A percentile compares a stretch with the other conserved stretches of the same genome.
These are phyloP conservation scores for Cetonia aurata DNA, from an alignment of 2,888 invertebrate species.

Conservation along the genomic window DNA sequence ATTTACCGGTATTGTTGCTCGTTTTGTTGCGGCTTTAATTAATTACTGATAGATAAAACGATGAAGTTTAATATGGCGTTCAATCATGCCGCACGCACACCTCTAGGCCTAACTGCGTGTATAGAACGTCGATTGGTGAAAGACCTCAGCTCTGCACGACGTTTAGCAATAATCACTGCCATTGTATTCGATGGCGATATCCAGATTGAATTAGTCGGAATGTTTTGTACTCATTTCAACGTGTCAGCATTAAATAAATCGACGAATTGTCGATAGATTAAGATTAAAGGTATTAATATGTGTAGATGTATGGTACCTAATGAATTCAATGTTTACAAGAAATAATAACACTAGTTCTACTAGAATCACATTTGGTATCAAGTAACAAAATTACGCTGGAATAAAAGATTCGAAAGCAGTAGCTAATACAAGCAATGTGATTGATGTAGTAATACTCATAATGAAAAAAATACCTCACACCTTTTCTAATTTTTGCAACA, in stretches of 20 bases:
- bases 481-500: too few relatives aligned
- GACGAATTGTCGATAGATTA: constrained; percentile 1
- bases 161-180: constrained; percentile 25
- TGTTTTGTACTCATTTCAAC: constrained; percentile 21
- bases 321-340: too few relatives aligned
- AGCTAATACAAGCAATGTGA: too few relatives aligned
- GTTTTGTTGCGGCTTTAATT: constrained; percentile 43
- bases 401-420: too few relatives aligned
- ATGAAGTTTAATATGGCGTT: constrained; percentile 44
- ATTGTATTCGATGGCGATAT: constrained; percentile 29
- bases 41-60: constrained; percentile 44
- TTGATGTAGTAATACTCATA: too few relatives aligned
- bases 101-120: background rate
- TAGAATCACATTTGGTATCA: too few relatives aligned
- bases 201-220: constrained; percentile 29
- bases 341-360: too few relatives aligned
- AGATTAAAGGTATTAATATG: background rate
- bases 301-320: too few relatives aligned
- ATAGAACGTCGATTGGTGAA: too few relatives aligned
- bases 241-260: constrained; percentile 22
- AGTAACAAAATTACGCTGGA: too few relatives aligned
- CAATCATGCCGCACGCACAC: constrained; percentile 41
- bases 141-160: background rate
- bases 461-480: too few relatives aligned
- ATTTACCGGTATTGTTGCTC: constrained; percentile 44